phyloP scores from a whole-genome alignment of 2,797 vertebrate species.

The Poecile montanus region DNA sequence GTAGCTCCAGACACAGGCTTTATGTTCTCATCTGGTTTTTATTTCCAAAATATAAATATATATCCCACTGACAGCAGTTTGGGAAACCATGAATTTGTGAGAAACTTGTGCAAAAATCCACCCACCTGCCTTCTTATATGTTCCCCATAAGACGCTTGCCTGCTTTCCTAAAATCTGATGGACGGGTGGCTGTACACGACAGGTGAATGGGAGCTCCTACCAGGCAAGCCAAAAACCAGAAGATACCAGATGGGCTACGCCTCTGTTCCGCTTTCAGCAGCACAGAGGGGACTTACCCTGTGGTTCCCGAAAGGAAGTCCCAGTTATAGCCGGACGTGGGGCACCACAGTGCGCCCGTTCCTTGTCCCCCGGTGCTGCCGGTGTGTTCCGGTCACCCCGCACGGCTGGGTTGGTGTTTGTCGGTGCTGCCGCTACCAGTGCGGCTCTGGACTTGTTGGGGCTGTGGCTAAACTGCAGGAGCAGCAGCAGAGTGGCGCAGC shows the following conservation, averaged over 20 bases:
- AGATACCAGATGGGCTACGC: not conserved
- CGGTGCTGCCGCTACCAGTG: too few species aligned
- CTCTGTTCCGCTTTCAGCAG: not conserved
- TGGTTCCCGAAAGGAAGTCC: not conserved
- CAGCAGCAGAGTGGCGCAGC: not conserved
- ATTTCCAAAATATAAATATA: not conserved
- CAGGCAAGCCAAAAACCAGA: not conserved
- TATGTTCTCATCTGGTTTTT: not conserved
- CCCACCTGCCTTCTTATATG: not conserved
- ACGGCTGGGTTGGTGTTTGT: too few species aligned
- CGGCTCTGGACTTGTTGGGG: too few species aligned
- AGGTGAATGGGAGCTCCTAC: not conserved
- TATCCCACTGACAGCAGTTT: not conserved
- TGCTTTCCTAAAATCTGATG: not conserved
- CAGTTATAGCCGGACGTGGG: accelerated
- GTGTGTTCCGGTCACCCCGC: accelerated
- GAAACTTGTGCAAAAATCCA: not conserved
- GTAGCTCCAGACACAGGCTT: not conserved
- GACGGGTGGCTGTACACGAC: accelerated
- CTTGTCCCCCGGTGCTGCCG: accelerated
- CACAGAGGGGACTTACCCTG: accelerated
- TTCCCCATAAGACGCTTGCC: not conserved
- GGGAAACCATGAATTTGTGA: not conserved
- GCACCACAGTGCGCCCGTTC: accelerated
- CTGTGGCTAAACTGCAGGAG: too few species aligned